These are phyloP conservation scores for Scaptomyza montana DNA, from an alignment of 1,140 invertebrate genomes.

Conservation along the genomic window DNA sequence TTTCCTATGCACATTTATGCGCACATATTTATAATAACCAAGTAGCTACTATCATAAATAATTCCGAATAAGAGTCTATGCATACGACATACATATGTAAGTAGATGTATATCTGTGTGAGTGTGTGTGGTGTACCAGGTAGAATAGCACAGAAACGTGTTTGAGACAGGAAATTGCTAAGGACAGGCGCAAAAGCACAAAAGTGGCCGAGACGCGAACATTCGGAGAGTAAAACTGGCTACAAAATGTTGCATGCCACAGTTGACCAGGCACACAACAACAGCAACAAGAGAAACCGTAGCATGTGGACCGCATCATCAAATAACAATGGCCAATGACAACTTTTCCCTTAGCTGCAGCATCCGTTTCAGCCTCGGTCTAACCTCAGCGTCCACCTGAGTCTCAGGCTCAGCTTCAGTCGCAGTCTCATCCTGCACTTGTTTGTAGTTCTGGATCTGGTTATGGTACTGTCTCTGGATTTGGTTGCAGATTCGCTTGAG, in stretches of 20 bases:
- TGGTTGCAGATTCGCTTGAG: background rate
- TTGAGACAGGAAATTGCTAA: conserved; percentile 29
- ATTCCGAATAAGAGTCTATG: conserved; percentile 33
- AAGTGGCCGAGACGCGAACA: conserved; percentile 24
- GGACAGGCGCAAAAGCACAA: conserved; percentile 19
- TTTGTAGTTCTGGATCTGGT: background rate
- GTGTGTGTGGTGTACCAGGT: conserved; percentile 9
- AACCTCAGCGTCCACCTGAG: background rate
- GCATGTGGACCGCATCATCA: conserved; percentile 68
- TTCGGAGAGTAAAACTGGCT: conserved; percentile 10
- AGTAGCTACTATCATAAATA: conserved; percentile 36
- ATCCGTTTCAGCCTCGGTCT: conserved; percentile 1
- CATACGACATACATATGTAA: conserved; percentile 2
- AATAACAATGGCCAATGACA: conserved; percentile 58
- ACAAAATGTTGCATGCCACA: conserved; percentile 15
- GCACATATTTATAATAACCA: conserved; percentile 70
- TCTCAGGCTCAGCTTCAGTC: background rate
- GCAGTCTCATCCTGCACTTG: conserved; percentile 5
- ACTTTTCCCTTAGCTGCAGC: background rate
- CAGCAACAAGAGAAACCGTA: conserved; percentile 11
- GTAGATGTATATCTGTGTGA: background rate
- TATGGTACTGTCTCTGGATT: background rate
- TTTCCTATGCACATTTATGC: conserved; percentile 74
- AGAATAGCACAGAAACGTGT: background rate
- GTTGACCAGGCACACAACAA: conserved; percentile 42